Percentiles rank a stretch among this genome's conserved stretches.
Evolutionary conservation across 1,140 invertebrate species (phyloP).

Genomic region (Drosophila ficusphila): DNA sequence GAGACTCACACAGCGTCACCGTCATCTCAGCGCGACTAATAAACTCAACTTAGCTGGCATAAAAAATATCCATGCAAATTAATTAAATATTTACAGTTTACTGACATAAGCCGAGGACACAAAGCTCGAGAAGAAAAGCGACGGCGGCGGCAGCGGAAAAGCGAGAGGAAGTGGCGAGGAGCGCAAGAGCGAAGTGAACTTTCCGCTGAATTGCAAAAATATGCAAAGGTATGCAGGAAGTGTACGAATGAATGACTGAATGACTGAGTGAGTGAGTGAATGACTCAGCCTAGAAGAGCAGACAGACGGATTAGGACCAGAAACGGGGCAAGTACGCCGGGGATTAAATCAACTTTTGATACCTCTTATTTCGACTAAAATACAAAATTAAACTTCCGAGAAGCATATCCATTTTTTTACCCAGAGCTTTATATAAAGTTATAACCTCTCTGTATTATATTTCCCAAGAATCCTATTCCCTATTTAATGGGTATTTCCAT

Average conservation of each 20-base stretch:
- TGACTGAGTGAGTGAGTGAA: conserved; percentile 45
- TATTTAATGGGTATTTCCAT: background rate
- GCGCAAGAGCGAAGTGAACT: conserved; percentile 57
- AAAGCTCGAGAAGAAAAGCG: conserved; percentile 11
- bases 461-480: too few species aligned
- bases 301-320: conserved; percentile 31
- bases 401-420: too few species aligned
- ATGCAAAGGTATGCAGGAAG: conserved; percentile 75
- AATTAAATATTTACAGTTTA: conserved; percentile 82
- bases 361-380: background rate
- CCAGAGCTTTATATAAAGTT: too few species aligned
- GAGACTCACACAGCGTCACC: conserved; percentile 20
- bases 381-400: too few species aligned
- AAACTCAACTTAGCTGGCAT: conserved; percentile 76
- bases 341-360: background rate
- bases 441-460: too few species aligned
- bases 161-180: conserved; percentile 7
- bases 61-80: conserved; percentile 81
- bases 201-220: conserved; percentile 81
- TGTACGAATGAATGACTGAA: conserved; percentile 43
- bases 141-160: conserved; percentile 2
- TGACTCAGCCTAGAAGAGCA: conserved; percentile 17
- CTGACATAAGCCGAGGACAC: conserved; percentile 66
- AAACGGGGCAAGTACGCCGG: background rate
- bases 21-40: conserved; percentile 62